Conservation (phyloP, 2,113 vertebrate species). For the Bambusicola thoracicus region DNA sequence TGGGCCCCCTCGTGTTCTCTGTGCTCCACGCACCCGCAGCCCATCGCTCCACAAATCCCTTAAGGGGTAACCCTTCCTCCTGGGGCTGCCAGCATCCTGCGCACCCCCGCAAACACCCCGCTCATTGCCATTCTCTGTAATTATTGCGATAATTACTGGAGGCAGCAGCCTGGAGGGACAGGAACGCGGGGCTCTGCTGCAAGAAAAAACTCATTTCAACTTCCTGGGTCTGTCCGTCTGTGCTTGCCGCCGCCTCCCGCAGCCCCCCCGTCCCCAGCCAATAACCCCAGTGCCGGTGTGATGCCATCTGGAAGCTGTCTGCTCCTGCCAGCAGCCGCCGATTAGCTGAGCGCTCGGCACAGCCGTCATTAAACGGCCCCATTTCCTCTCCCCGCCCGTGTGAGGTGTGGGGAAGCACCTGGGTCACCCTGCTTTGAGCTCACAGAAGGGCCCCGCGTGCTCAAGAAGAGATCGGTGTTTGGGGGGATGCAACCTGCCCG, state of each 20-base stretch:
- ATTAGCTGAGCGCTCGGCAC: conserved; percentile 30
- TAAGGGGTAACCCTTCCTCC: background rate
- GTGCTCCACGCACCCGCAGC: background rate
- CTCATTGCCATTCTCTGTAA: conserved; percentile 25
- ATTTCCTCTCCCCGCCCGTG: background rate
- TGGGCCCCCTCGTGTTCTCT: rapidly evolving
- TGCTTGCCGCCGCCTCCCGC: background rate
- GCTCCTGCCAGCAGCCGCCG: conserved; percentile 50
- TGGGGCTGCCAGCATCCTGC: background rate
- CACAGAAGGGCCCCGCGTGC: background rate
- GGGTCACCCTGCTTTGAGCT: background rate
- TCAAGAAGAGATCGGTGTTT: background rate
- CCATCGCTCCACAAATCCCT: background rate
- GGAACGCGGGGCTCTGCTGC: background rate
- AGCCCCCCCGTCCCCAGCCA: background rate
- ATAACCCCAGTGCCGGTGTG: background rate
- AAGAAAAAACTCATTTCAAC: conserved; percentile 7
- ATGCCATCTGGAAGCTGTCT: conserved; percentile 74
- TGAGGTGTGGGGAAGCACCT: background rate
- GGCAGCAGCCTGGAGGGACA: conserved; percentile 11
- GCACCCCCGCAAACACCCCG: background rate
- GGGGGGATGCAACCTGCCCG: background rate
- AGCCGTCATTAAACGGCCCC: conserved; percentile 14
- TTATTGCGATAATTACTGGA: conserved; percentile 54
- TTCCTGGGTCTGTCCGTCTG: background rate